Conservation (phyloP, 2,113 vertebrate species). For the Odontesthes bonariensis region DNA sequence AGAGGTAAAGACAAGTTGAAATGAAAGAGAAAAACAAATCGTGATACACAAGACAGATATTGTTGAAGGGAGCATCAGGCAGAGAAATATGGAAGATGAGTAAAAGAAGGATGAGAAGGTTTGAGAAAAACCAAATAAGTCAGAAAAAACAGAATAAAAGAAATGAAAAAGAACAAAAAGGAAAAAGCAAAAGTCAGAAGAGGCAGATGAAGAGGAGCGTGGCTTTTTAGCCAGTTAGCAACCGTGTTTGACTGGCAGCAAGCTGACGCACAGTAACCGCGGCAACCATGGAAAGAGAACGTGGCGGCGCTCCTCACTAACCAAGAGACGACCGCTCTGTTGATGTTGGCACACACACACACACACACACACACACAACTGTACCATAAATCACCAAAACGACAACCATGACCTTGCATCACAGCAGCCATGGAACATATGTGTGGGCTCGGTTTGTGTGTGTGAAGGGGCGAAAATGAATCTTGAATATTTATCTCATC, state of each 20-base stretch:
- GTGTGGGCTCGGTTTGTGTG: constrained; percentile 42
- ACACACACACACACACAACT: constrained; percentile 26
- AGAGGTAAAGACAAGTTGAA: neutral
- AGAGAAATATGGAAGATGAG: neutral
- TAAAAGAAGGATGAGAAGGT: too few relatives aligned
- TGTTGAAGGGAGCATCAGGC: neutral
- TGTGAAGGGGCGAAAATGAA: constrained; percentile 37
- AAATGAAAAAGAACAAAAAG: too few relatives aligned
- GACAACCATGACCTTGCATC: constrained; percentile 59
- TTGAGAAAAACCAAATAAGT: neutral
- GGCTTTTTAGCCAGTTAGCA: constrained; percentile 64
- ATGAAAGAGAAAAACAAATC: neutral
- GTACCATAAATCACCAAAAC: constrained; percentile 59
- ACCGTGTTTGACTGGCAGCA: constrained; percentile 52
- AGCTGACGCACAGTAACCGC: constrained; percentile 72
- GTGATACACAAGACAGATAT: neutral
- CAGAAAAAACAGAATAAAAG: neutral
- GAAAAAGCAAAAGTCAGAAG: neutral
- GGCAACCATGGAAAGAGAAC: constrained; percentile 76
- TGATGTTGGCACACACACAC: constrained; percentile 74
- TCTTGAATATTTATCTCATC: constrained; percentile 61
- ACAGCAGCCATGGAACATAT: constrained; percentile 46
- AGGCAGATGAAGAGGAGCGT: constrained; percentile 34
- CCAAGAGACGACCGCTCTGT: constrained; percentile 71
- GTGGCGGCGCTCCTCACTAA: constrained; percentile 56